Base-by-base conservation (phyloP, 1,140 invertebrate genomes). In the Microplitis mediator region DNA sequence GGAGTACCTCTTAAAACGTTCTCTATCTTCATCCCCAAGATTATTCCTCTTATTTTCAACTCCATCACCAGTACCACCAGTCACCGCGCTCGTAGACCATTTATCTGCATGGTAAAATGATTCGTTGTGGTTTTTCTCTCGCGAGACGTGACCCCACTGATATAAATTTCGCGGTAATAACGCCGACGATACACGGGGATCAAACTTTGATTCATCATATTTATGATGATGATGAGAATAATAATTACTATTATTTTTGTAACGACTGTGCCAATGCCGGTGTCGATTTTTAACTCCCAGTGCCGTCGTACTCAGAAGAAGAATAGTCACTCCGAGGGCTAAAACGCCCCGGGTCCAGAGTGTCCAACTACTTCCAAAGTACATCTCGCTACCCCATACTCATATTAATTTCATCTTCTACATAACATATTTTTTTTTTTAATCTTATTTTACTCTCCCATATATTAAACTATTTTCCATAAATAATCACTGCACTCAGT, bases 351-450 rank as follows among this genome's bases (percentile, higher is more conserved):
- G 77, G 73, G 70, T 71, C 80, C 80, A 77, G 36, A 74, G 51
- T 74, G 75, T 80, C 79, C 52, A 36, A 45, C 39, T 8, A 60
- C 70, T 84, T 83, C 79, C 78, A 72, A 70, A 77, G 79, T 79
- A 76, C 84, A 86, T 85, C 39, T 45, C 69, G 75, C 83, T 82
- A 83, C 83, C 83, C 84, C 84, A 84, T 85, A 80, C 76, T 84
- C 80, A 74, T 35, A 35, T 63, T 69, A 56, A 68, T 65, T 62
- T 74, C 54, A 72, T 69, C 52, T 23, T 72, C 39, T 45, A 6
- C 39, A 45, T 45, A 45, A 60, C 35, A 23, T 23, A 23, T 23
- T 23, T 23, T 23, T 23, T 23, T 23, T 23, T 23, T 1, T 1
- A 23, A 23, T 23, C 2, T 23, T 23, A 23, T 23, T 23, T 23